phyloP scores from a whole-genome alignment of 2,113 vertebrate species.

The Neotoma lepida region DNA sequence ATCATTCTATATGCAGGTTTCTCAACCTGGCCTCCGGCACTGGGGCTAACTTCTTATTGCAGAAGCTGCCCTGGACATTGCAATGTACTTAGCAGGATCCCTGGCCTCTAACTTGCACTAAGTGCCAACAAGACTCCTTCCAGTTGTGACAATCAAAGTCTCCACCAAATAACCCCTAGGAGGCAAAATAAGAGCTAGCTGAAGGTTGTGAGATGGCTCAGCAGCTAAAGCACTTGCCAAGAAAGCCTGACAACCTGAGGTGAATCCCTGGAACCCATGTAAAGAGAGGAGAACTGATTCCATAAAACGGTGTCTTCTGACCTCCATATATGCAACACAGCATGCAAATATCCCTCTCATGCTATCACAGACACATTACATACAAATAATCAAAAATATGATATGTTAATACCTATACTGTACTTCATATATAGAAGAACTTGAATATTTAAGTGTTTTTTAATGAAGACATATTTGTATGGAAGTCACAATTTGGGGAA shows the following conservation, averaged over 20 bases:
- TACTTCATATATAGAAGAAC: not conserved
- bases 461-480: slow-evolving; percentile 14
- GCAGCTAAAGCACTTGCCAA: not conserved
- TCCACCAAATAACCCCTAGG: not conserved
- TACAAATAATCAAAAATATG: not conserved
- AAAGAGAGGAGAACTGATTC: not conserved
- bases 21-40: not conserved
- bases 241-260: not conserved
- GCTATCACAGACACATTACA: not conserved
- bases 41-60: not conserved
- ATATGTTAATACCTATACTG: not conserved
- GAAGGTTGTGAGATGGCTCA: not conserved
- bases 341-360: not conserved
- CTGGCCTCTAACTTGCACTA: not conserved
- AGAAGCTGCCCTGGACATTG: not conserved
- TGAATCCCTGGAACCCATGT: not conserved
- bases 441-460: not conserved
- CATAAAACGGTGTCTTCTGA: not conserved
- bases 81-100: not conserved
- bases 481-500: slow-evolving; percentile 20
- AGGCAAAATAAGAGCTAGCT: not conserved
- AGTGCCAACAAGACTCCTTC: not conserved
- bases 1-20: not conserved
- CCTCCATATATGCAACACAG: not conserved
- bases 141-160: not conserved